Base-by-base conservation (phyloP, 64 coral and sea anemone genomes). In the Hydrozoanthus tunicans region DNA sequence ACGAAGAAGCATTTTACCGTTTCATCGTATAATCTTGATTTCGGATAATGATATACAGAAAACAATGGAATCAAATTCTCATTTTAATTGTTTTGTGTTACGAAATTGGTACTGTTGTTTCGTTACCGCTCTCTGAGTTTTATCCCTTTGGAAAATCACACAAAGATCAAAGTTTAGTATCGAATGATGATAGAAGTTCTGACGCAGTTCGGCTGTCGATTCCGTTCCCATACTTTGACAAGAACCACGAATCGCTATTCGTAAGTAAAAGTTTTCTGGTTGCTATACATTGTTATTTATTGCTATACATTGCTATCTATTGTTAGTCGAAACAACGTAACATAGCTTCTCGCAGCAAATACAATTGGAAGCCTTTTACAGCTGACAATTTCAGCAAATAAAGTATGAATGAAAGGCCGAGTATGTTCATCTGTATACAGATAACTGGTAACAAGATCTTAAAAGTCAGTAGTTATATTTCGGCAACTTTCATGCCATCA, bases 221-320 rank as follows among this genome's bases (percentile, higher is more conserved):
- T 64, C 24, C 24, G 25, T 81, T 81, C 12, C 59, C 79, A 52
- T 81, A 81, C 59, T 81, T 81, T 62, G 79, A 81, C 59, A 81
- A 81, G 59, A 81, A 81, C 51, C 59, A 81, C 20, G 60, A 81
- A 7, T 81, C 79, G 14, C 12, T 81, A 25, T 81, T 81, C 23
- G 79, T 81, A 26, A 81, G 79, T 81, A 81, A 1, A 43, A 1
- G 32, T 43, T 43, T 43, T 43, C 32, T 43, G 32, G 32, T 71
- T 71, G 4, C 68, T 17, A 5, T 66, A 12, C 12, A 43, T 43
- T 43, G 32, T 43, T 43, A 43, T 65, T 65, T 65, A 20, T 70
- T 70, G 15, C 68, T 73, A 65, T 65, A 65, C 17, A 13, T 10
- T 15, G 9, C 63, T 17, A 5, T 66, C 12, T 66, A 43, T 43